These are phyloP conservation scores for Tadarida brasiliensis DNA, from an alignment of 2,797 vertebrate species.

Conservation along the genomic window DNA sequence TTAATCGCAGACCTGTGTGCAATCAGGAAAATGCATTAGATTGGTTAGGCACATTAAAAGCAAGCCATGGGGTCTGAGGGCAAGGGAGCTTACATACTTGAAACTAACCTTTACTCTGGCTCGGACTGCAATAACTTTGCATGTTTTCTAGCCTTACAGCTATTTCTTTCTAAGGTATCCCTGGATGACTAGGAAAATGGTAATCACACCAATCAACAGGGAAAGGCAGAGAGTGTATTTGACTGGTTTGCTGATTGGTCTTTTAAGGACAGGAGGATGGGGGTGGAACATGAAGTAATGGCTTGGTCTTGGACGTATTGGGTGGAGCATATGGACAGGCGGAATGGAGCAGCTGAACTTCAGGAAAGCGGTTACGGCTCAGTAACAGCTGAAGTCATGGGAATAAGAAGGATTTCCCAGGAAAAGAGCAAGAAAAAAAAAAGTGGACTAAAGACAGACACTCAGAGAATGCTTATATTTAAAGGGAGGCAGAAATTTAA, in stretches of 20 bases:
- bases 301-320: not conserved
- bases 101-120: not conserved
- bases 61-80: not conserved
- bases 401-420: not conserved
- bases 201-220: not conserved
- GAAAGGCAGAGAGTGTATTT: not conserved
- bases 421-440: not conserved
- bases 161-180: not conserved
- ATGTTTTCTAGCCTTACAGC: not conserved
- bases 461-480: not conserved
- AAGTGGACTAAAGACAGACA: not conserved
- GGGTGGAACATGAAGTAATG: not conserved
- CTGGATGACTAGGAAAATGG: not conserved
- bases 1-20: constrained; percentile 93
- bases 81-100: not conserved
- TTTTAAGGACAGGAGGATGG: not conserved
- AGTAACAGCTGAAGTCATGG: not conserved
- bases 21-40: constrained; percentile 51
- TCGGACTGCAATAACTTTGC: not conserved
- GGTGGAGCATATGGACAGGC: not conserved
- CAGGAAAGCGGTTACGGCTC: not conserved
- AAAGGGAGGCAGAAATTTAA: not conserved
- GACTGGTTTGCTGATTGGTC: not conserved
- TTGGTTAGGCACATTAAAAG: constrained; percentile 1
- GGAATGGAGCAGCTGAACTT: not conserved